Evolutionary conservation across 2,888 invertebrate species (phyloP), one percentile per base, ranked within the genome.

Genomic region (Athalia cordata): DNA sequence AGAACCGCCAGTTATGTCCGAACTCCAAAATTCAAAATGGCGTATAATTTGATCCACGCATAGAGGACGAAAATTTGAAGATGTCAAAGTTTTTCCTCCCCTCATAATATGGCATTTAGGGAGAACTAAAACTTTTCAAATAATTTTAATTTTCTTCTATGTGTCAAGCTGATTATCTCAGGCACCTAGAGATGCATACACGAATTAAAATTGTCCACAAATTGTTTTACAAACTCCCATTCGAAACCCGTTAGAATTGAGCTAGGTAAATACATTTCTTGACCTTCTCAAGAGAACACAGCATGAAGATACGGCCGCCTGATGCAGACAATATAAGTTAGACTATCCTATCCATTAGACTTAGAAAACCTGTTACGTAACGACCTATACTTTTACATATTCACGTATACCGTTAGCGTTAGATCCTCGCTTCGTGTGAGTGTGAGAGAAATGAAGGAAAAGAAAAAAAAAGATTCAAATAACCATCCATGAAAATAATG

Each of bases 351-450:
- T 29, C 29, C 29, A 13, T 29, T 43, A n/a, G 68, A 11, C 55
- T 68, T 29, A 43, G 55, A 72, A 68, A 72, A 72, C 72, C 72
- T 59, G 72, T 72, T 72, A 47, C 72, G 59, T 59, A 57, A 68
- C 68, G 68, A 55, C 13, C 29, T 29, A 29, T 29, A 29, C 29
- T 29, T 29, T 29, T 29, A 29, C 29, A 2, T 29, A 29, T 29
- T 0, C 29, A 29, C 2, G 29, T 29, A 29, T 29, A 29, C 29
- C 0, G 29, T 29, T 29, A 29, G 29, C 29, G 29, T 29, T 29
- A 29, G 29, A 29, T 29, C 29, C 0, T 2, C 29, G 2, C 0
- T 29, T 2, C 29, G 29, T 29, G 29, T 29, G 29, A 29, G 29
- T 29, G 2, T 29, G 29, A 29, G 29, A 29, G 29, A 29, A 29